phyloP scores from a whole-genome alignment of 2,113 vertebrate species.

The Anser cygnoides region DNA sequence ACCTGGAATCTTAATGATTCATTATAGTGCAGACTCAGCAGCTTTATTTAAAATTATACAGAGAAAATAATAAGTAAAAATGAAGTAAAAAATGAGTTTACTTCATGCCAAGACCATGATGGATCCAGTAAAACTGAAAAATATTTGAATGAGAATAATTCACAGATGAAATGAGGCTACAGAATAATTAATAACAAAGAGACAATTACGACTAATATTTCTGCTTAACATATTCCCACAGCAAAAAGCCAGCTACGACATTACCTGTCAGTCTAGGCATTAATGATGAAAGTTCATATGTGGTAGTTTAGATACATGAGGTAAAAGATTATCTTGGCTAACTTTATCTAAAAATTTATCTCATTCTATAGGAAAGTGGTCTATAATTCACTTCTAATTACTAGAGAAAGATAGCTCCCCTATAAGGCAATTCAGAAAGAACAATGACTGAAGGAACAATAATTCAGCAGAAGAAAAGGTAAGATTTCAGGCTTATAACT shows the following conservation, averaged over 20 bases:
- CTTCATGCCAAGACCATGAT: background rate
- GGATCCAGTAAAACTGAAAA: background rate
- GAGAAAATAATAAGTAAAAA: background rate
- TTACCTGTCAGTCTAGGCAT: background rate
- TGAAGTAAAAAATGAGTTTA: rapidly evolving
- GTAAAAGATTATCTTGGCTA: background rate
- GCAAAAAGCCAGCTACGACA: background rate
- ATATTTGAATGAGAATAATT: background rate
- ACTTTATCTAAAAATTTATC: background rate
- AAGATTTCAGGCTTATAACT: background rate
- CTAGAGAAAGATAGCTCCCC: background rate
- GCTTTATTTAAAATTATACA: background rate
- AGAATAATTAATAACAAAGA: background rate
- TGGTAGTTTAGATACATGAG: background rate
- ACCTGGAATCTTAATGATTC: background rate
- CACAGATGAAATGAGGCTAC: background rate
- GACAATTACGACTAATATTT: background rate
- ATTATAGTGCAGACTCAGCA: background rate
- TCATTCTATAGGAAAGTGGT: background rate
- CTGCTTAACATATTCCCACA: background rate
- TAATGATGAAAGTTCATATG: background rate
- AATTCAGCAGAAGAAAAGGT: background rate
- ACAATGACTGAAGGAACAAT: background rate
- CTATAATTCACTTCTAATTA: background rate
- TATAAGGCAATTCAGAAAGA: background rate